phyloP scores from a whole-genome alignment of 2,888 invertebrate species.

The Cepaea hortensis region DNA sequence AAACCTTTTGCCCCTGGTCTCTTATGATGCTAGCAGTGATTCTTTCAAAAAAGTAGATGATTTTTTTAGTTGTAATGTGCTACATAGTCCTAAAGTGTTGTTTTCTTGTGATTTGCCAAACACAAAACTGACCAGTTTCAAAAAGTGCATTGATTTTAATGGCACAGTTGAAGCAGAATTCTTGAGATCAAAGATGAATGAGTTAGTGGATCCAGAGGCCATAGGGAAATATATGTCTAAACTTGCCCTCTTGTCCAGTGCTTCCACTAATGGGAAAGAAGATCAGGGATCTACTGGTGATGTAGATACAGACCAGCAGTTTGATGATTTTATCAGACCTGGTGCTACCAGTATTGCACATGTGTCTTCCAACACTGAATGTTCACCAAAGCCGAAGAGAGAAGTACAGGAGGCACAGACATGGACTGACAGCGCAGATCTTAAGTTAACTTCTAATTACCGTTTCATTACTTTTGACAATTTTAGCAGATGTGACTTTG shows the following conservation, averaged over 20 bases:
- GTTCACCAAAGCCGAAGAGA: background rate
- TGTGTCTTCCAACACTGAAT: background rate
- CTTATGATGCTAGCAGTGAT: slow-evolving; percentile 42
- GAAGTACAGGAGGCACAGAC: background rate
- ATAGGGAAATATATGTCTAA: slow-evolving; percentile 37
- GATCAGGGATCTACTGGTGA: background rate
- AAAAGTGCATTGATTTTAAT: slow-evolving; percentile 61
- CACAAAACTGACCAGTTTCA: slow-evolving; percentile 77
- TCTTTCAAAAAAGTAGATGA: slow-evolving; percentile 38
- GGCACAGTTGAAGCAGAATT: slow-evolving; percentile 36
- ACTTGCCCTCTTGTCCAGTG: slow-evolving; percentile 13
- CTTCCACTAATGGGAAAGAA: background rate
- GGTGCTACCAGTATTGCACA: background rate
- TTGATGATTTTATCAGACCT: background rate
- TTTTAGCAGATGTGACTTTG: background rate
- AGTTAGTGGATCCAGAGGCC: slow-evolving; percentile 12
- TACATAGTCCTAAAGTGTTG: slow-evolving; percentile 49
- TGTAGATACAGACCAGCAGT: background rate
- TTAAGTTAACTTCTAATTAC: background rate
- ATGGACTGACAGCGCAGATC: background rate
- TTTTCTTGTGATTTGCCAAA: slow-evolving; percentile 43
- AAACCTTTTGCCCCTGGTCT: slow-evolving; percentile 48
- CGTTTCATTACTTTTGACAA: background rate
- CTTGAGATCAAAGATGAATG: slow-evolving; percentile 25
- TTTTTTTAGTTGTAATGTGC: background rate